Evolutionary conservation across 2,888 invertebrate genomes (phyloP).

Genomic region (Cryptops parisi): DNA sequence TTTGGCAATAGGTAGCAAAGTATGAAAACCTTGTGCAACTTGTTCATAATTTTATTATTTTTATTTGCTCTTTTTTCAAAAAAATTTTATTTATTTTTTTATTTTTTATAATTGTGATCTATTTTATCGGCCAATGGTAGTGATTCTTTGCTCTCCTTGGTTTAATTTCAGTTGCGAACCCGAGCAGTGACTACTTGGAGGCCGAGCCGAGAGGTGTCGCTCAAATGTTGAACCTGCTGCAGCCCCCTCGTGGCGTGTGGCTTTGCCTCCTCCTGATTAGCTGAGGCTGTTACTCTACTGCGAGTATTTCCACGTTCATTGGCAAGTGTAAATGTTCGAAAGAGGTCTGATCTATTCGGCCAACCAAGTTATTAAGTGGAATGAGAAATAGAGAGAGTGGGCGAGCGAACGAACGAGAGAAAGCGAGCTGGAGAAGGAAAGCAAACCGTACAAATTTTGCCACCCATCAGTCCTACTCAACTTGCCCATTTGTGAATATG

Average conservation of each 20-base stretch:
- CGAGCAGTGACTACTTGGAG: conserved; percentile 8
- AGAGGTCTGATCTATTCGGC: too few species aligned
- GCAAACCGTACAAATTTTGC: too few species aligned
- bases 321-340: too few species aligned
- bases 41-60: background rate
- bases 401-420: too few species aligned
- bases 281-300: background rate
- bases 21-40: too few species aligned
- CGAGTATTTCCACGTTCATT: too few species aligned
- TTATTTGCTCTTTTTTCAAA: background rate
- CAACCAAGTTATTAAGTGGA: too few species aligned
- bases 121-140: background rate
- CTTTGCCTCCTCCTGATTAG: background rate
- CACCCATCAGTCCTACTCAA: too few species aligned
- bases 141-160: background rate
- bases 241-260: background rate
- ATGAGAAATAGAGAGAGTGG: too few species aligned
- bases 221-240: conserved; percentile 6
- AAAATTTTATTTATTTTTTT: background rate
- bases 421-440: too few species aligned
- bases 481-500: too few species aligned
- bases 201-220: conserved; percentile 5
- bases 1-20: too few species aligned
- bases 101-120: background rate
- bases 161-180: conserved; percentile 7